A percentile compares a stretch with the other conserved stretches of the same genome.
phyloP scores from a whole-genome alignment of 2,888 invertebrate species.

The Dryadula phaetusa region DNA sequence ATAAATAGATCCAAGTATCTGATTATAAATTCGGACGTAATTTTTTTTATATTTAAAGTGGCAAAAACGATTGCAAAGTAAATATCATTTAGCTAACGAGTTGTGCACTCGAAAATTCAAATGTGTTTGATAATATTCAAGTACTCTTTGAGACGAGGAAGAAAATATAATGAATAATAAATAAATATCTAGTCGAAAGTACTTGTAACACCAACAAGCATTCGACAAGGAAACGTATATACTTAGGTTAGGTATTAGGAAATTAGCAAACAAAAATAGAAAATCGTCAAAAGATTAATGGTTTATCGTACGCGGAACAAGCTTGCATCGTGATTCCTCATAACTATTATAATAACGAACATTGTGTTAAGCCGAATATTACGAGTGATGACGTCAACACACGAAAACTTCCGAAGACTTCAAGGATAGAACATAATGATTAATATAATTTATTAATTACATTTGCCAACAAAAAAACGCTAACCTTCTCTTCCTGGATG shows the following conservation, averaged over 20 bases:
- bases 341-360: slow-evolving; percentile 67
- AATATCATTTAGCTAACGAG: slow-evolving; percentile 44
- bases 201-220: slow-evolving; percentile 26
- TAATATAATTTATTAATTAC: slow-evolving; percentile 51
- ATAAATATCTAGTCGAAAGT: slow-evolving; percentile 26
- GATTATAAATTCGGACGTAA: slow-evolving; percentile 9
- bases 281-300: slow-evolving; percentile 70
- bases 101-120: slow-evolving; percentile 43
- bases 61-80: slow-evolving; percentile 43
- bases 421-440: slow-evolving; percentile 64
- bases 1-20: background rate
- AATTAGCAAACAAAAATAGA: slow-evolving; percentile 50
- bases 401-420: slow-evolving; percentile 77
- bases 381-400: slow-evolving; percentile 62
- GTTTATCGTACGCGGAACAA: slow-evolving; percentile 69
- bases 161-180: slow-evolving; percentile 26
- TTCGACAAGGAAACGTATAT: slow-evolving; percentile 45
- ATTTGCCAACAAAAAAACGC: slow-evolving; percentile 41
- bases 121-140: slow-evolving; percentile 41
- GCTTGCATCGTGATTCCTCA: slow-evolving; percentile 67
- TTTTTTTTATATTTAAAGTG: slow-evolving; percentile 36
- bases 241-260: slow-evolving; percentile 44
- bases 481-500: slow-evolving; percentile 81
- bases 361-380: slow-evolving; percentile 67
- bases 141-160: slow-evolving; percentile 44